These are phyloP conservation scores for Manacus vitellinus DNA, from an alignment of 2,113 vertebrate species.

Conservation along the genomic window DNA sequence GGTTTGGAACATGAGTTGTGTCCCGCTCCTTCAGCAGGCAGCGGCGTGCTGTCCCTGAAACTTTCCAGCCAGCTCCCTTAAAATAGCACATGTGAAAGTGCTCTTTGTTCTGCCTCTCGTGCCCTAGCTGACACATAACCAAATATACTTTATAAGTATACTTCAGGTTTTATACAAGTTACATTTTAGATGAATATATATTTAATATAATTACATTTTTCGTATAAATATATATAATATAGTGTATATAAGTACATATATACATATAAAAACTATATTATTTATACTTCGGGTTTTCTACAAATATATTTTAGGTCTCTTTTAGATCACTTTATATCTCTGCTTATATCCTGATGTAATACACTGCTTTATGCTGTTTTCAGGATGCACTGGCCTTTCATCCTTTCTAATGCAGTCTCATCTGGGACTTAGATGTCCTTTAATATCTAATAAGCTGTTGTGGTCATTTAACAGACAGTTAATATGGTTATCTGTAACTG, in stretches of 20 bases:
- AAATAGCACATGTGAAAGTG: rapidly evolving
- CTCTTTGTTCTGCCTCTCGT: neutral
- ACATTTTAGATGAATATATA: neutral
- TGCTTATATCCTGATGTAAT: neutral
- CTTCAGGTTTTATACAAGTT: neutral
- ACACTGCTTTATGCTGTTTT: neutral
- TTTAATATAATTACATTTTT: neutral
- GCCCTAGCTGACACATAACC: rapidly evolving
- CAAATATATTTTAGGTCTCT: neutral
- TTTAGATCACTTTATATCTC: neutral
- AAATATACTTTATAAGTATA: rapidly evolving
- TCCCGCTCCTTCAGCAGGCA: conserved; percentile 5
- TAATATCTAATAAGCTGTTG: neutral
- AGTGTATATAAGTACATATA: too few species aligned
- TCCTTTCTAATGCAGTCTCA: neutral
- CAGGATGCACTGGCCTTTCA: neutral
- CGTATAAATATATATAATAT: too few species aligned
- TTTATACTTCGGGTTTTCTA: neutral
- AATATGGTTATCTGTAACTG: neutral
- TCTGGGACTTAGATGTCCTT: rapidly evolving
- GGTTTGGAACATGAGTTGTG: conserved; percentile 7
- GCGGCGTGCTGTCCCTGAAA: neutral
- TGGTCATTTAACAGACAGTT: neutral
- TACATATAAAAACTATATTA: neutral
- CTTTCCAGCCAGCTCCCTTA: neutral